These are phyloP conservation scores for Pardalotus punctatus DNA, from an alignment of 2,113 vertebrate species.

Conservation along the genomic window DNA sequence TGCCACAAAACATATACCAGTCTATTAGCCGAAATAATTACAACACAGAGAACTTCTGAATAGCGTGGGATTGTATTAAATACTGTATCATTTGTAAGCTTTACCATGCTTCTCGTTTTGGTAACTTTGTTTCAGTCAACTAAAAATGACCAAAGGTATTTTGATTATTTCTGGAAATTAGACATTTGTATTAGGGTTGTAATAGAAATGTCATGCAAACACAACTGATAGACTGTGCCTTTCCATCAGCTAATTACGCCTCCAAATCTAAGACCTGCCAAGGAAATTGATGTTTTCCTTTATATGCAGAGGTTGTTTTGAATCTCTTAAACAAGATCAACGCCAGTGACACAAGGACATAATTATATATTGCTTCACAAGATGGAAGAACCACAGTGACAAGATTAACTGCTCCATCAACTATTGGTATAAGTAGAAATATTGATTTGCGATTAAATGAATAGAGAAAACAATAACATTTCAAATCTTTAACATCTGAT, in stretches of 20 bases:
- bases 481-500: background rate
- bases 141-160: background rate
- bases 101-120: background rate
- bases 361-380: background rate
- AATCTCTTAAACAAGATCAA: background rate
- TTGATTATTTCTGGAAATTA: background rate
- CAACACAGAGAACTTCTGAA: background rate
- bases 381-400: background rate
- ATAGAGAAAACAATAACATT: constrained; percentile 1
- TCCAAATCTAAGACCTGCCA: background rate
- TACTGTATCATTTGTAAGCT: background rate
- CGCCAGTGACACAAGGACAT: background rate
- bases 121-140: background rate
- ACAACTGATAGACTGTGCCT: background rate
- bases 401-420: background rate
- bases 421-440: background rate
- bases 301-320: background rate
- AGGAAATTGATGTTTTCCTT: background rate
- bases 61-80: background rate
- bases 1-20: background rate
- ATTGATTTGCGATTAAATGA: constrained; percentile 10
- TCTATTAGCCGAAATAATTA: background rate
- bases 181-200: background rate
- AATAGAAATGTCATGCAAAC: constrained; percentile 13
- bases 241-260: background rate